A percentile compares a stretch with the other conserved stretches of the same genome.
Conservation (phyloP, 2,888 invertebrate species). For the Polydrusus cervinus region DNA sequence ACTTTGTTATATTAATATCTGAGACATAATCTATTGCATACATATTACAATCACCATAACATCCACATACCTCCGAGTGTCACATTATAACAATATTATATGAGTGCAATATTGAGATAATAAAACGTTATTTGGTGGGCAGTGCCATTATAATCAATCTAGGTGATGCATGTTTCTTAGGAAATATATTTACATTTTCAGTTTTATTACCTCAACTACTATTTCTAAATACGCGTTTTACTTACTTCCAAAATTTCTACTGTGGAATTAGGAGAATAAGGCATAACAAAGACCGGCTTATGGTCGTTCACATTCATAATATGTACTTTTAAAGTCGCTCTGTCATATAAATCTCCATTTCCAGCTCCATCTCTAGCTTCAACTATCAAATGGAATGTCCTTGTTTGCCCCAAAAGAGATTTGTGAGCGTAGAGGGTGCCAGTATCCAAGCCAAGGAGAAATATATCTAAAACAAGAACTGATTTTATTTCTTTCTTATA, state of each 20-base stretch:
- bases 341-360: conserved; percentile 78
- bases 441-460: conserved; percentile 82
- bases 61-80: too few relatives aligned
- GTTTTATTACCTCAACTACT: not conserved
- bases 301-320: conserved; percentile 88
- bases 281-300: conserved; percentile 86
- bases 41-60: too few relatives aligned
- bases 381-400: conserved; percentile 72
- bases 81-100: too few relatives aligned
- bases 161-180: too few relatives aligned
- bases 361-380: conserved; percentile 84
- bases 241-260: conserved; percentile 88
- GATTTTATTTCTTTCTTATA: too few relatives aligned
- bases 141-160: too few relatives aligned
- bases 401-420: conserved; percentile 79
- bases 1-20: too few relatives aligned
- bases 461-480: conserved; percentile 75
- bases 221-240: conserved; percentile 13
- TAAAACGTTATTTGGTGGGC: too few relatives aligned
- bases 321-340: conserved; percentile 83
- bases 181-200: too few relatives aligned
- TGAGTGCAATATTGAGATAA: too few relatives aligned
- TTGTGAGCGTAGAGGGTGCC: conserved; percentile 89
- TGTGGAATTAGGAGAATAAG: conserved; percentile 83
- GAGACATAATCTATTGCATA: too few relatives aligned